Evolutionary conservation across 2,888 invertebrate species (phyloP).

Genomic region (Alentia gelatinosa): DNA sequence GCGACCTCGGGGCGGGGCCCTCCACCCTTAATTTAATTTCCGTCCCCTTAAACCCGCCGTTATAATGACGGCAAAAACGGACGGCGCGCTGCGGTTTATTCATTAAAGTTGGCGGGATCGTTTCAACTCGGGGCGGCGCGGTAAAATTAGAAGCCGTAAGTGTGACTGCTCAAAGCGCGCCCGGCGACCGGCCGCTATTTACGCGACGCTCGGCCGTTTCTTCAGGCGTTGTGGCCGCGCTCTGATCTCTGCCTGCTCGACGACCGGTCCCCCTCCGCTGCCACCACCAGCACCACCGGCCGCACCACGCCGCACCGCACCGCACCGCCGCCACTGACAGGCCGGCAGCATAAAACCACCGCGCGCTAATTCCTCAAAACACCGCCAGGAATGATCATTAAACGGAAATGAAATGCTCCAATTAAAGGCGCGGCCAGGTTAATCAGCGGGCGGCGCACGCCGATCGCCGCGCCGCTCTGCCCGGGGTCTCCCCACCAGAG

Average conservation of each 20-base stretch:
- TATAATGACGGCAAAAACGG: background rate
- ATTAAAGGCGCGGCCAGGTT: background rate
- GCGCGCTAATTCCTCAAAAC: constrained; percentile 1
- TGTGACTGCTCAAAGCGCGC: constrained; percentile 26
- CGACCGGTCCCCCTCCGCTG: too few relatives aligned
- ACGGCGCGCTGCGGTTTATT: constrained; percentile 4
- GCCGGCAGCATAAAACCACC: constrained; percentile 29
- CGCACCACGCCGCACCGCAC: background rate
- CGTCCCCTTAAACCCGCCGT: background rate
- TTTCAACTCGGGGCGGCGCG: background rate
- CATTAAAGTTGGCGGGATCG: constrained; percentile 23
- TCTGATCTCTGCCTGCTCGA: constrained; percentile 25
- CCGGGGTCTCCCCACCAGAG: background rate
- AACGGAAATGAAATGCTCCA: constrained; percentile 39
- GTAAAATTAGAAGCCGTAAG: constrained; percentile 32
- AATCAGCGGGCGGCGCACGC: background rate
- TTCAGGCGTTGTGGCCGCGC: background rate
- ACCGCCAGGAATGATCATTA: constrained; percentile 6
- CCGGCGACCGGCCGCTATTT: background rate
- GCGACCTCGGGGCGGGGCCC: background rate
- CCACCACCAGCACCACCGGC: too few relatives aligned
- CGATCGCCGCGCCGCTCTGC: background rate
- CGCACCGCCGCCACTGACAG: background rate
- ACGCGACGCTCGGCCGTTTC: background rate
- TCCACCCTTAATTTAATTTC: constrained; percentile 21